Conservation (phyloP, 2,797 vertebrate genomes). For the Ispidina lecontei region DNA sequence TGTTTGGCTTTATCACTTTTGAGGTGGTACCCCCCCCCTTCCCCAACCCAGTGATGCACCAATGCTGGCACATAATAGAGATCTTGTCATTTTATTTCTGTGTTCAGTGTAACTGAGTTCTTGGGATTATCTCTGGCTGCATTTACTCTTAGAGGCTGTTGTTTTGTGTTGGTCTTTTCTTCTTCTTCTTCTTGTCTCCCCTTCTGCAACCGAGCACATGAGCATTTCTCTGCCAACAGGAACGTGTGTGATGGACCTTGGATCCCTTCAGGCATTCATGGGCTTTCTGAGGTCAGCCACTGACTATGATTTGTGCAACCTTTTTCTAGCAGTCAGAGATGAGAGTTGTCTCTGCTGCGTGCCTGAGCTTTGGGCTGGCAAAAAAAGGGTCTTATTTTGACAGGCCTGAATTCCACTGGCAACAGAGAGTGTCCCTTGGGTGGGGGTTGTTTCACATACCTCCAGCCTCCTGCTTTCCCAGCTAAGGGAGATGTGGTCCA, state of each 20-base stretch:
- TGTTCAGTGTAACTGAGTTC: neutral
- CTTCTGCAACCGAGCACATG: rapidly evolving
- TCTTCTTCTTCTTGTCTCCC: too few relatives aligned
- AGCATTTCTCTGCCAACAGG: neutral
- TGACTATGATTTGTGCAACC: neutral
- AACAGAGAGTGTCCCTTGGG: neutral
- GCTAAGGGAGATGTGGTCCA: neutral
- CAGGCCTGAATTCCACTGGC: neutral
- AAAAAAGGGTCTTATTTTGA: neutral
- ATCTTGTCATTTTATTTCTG: neutral
- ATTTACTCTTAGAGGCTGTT: neutral
- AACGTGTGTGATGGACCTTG: neutral
- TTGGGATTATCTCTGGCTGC: neutral
- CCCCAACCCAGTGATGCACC: neutral
- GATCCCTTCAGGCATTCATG: neutral
- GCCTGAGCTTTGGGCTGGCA: neutral
- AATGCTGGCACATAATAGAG: neutral
- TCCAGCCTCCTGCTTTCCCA: neutral
- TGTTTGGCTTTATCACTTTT: neutral
- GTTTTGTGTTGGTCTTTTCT: rapidly evolving
- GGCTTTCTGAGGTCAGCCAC: neutral
- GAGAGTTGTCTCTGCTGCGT: neutral
- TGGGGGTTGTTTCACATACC: neutral
- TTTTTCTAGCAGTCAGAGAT: neutral
- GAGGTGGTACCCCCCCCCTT: neutral